Percentiles rank a stretch among this genome's conserved stretches.
These are phyloP conservation scores for Telmatochromis bifrenatus DNA, from an alignment of 2,113 vertebrate species.

Conservation along the genomic window DNA sequence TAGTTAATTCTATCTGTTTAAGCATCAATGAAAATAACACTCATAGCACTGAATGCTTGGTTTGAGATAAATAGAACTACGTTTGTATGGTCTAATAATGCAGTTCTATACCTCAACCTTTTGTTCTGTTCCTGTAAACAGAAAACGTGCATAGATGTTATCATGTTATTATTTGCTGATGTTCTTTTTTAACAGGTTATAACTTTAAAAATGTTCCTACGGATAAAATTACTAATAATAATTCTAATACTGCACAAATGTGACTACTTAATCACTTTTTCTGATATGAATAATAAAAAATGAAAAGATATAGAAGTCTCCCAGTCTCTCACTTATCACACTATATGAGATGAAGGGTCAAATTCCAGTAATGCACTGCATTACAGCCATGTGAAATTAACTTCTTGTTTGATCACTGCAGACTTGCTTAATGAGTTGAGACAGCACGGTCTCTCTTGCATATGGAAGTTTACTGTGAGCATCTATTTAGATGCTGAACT, in stretches of 20 bases:
- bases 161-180: background rate
- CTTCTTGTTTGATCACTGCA: slow-evolving; percentile 7
- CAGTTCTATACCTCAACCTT: background rate
- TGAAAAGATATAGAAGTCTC: background rate
- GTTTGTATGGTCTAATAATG: background rate
- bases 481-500: slow-evolving; percentile 25
- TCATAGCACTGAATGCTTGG: background rate
- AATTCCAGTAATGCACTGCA: background rate
- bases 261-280: slow-evolving; percentile 11
- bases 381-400: slow-evolving; percentile 15
- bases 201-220: background rate
- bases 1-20: background rate
- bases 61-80: background rate
- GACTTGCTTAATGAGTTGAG: slow-evolving; percentile 19
- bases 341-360: background rate
- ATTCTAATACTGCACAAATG: background rate
- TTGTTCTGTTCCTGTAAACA: background rate
- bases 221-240: background rate
- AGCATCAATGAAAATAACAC: background rate
- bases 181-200: background rate
- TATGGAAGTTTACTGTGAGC: slow-evolving; percentile 16
- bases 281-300: slow-evolving; percentile 9
- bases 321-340: background rate
- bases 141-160: background rate
- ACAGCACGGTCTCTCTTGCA: slow-evolving; percentile 4